Evolutionary conservation across 53 echinoderm and acorn worm species (phyloP).

Genomic region (Arbacia lixula): DNA sequence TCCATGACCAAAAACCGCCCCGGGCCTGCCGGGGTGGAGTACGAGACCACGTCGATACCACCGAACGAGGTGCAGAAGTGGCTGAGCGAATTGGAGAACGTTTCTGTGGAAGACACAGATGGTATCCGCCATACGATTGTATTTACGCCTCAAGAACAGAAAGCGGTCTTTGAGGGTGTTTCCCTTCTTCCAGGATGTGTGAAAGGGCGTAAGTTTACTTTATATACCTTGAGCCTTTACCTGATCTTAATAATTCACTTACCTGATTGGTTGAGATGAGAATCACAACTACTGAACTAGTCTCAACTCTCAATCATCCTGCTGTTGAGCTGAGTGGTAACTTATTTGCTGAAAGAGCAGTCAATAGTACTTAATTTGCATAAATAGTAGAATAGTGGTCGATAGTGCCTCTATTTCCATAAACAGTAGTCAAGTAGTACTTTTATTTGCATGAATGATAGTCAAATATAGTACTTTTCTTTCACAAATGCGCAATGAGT

Average conservation of each 20-base stretch:
- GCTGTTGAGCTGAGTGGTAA: not conserved
- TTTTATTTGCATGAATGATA: no score
- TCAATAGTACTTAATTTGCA: no score
- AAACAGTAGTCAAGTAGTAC: no score
- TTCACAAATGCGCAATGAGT: no score
- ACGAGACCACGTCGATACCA: slow-evolving; percentile 13
- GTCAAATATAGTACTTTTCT: no score
- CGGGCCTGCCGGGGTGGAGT: slow-evolving; percentile 7
- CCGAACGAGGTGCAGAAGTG: slow-evolving; percentile 22
- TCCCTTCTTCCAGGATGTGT: slow-evolving; percentile 23
- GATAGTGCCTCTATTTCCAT: no score
- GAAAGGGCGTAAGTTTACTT: slow-evolving; percentile 22
- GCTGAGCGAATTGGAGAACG: slow-evolving; percentile 28
- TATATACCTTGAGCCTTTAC: not conserved
- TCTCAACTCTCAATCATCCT: not conserved
- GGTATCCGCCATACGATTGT: slow-evolving; percentile 22
- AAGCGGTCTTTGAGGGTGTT: slow-evolving; percentile 6
- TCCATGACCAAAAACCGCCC: not conserved
- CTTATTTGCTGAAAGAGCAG: no score
- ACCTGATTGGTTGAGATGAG: not conserved
- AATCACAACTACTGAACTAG: not conserved
- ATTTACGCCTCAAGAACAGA: slow-evolving; percentile 14
- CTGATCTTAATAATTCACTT: not conserved
- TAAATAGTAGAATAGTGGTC: no score
- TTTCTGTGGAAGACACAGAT: not conserved